phyloP scores from a whole-genome alignment of 2,888 invertebrate species.

The Busseola fusca region DNA sequence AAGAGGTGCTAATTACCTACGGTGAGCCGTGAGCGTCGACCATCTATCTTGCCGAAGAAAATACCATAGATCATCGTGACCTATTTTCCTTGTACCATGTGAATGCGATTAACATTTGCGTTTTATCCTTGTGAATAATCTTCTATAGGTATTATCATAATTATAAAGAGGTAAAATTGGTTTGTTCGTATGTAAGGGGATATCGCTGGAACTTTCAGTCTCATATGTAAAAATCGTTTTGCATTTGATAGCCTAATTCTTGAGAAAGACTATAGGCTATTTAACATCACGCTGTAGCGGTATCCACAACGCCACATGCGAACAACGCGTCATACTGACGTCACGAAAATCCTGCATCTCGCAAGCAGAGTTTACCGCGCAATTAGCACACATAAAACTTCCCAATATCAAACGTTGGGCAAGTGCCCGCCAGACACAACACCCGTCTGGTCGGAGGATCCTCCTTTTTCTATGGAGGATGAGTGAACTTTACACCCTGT shows the following conservation, averaged over 20 bases:
- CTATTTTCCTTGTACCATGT: neutral
- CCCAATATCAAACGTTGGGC: too few species aligned
- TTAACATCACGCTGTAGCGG: too few species aligned
- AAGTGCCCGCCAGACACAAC: too few species aligned
- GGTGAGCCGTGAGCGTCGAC: slow-evolving; percentile 2
- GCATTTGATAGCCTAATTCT: neutral
- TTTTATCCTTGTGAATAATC: neutral
- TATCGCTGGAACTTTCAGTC: neutral
- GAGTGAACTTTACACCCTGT: too few species aligned
- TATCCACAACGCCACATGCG: too few species aligned
- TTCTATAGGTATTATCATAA: neutral
- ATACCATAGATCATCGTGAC: slow-evolving; percentile 31
- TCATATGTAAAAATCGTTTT: neutral
- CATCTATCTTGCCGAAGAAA: slow-evolving; percentile 29
- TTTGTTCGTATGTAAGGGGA: neutral
- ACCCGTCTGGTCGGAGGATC: too few species aligned
- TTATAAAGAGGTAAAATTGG: neutral
- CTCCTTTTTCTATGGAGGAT: too few species aligned
- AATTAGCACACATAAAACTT: too few species aligned
- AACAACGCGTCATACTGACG: too few species aligned
- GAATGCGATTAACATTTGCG: neutral
- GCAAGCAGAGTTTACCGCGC: too few species aligned
- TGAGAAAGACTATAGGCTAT: neutral
- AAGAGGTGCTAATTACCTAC: slow-evolving; percentile 34
- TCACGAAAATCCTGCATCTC: too few species aligned